Percentiles rank a stretch among this genome's conserved stretches.
Evolutionary conservation across 2,797 vertebrate species (phyloP).

Genomic region (Todus mexicanus): DNA sequence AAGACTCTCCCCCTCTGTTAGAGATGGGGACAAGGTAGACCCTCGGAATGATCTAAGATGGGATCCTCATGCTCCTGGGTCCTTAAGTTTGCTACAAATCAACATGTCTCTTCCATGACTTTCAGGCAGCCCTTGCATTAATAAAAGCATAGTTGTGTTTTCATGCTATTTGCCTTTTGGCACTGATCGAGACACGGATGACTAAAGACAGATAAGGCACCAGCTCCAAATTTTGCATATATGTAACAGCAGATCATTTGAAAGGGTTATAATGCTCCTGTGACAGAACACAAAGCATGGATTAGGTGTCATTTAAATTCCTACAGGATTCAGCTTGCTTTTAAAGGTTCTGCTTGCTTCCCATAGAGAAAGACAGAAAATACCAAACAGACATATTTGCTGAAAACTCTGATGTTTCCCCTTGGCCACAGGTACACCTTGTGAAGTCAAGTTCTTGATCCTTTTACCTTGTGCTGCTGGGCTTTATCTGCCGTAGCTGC

Average conservation of each 20-base stretch:
- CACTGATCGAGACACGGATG: rapidly evolving
- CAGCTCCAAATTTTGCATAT: neutral
- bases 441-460: neutral
- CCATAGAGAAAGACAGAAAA: neutral
- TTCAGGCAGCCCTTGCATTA: neutral
- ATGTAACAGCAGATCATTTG: neutral
- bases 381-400: neutral
- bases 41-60: neutral
- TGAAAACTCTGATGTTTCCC: neutral
- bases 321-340: neutral
- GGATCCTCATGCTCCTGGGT: neutral
- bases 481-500: neutral
- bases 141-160: neutral
- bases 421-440: neutral
- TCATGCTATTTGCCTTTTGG: neutral
- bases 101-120: neutral
- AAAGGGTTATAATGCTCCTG: neutral
- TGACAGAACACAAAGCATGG: neutral
- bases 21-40: neutral
- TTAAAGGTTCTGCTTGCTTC: neutral
- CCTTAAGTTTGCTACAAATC: neutral
- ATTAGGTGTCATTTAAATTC: neutral
- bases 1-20: neutral
- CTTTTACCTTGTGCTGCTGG: neutral
- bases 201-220: neutral